Base-by-base conservation (phyloP, 2,113 vertebrate genomes). In the Orientallactaga bullata region DNA sequence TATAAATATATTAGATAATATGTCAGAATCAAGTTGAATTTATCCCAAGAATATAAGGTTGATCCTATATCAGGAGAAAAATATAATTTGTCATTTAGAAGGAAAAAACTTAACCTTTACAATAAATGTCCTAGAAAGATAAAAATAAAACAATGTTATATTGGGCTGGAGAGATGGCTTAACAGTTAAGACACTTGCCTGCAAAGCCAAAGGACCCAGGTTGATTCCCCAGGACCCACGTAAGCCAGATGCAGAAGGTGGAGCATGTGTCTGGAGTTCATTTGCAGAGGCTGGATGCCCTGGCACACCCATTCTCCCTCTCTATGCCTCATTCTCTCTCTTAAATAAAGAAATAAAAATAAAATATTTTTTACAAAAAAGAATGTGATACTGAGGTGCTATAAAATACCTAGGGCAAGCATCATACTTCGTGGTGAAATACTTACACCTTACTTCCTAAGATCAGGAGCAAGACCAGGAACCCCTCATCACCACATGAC, bases 1-100 rank as follows among this genome's bases (percentile, higher is more conserved):
- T n/a, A 73, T 26, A 90, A 83, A 58, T 78, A 74, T 55, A 21
- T 84, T 85, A 90, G 66, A 74, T 82, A 81, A 85, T 61, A 88
- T 13, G 82, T 71, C 15, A 39, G 17, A 74, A 80, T 35, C 5
- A 63, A 39, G 63, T 93, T 63, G 21, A 86, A 90, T 79, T 88
- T 93, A 85, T 83, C 28, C 47, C 28, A 92, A 20, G n/a, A 79
- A 78, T 90, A 13, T 39, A 85, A 42, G 5, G 2, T 71, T 79
- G 17, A 39, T 81, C 28, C 63, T 9, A 78, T 10, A 16, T 61
- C 61, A 32, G 32, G 68, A 82, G 85, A 69, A 35, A 6, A 10
- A 88, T 26, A 72, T n/a, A 85, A 85, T n/a, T 90, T 51, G 92
- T n/a, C 35, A 76, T 65, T 35, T 60, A 55, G n/a, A 76, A 81